Evolutionary conservation across 2,113 vertebrate species (phyloP).

Genomic region (Limnothrissa miodon): DNA sequence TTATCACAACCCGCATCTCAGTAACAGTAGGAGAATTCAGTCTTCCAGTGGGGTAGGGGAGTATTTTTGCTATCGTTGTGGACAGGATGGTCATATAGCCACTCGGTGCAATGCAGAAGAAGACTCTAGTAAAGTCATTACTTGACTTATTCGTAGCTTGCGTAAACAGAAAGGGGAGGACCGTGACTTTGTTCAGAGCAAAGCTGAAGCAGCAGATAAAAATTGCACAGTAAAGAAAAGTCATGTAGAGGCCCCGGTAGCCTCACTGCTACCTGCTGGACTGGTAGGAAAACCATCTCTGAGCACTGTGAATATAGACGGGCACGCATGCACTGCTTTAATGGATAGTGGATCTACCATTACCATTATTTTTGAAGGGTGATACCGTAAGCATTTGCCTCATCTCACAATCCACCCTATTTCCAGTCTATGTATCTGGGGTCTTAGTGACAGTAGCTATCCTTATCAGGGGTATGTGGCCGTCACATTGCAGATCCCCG

Average conservation of each 20-base stretch:
- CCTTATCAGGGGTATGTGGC: neutral
- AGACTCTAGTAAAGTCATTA: neutral
- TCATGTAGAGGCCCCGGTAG: neutral
- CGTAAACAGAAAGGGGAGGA: neutral
- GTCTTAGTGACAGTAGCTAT: neutral
- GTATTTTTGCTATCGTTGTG: neutral
- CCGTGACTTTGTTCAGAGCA: neutral
- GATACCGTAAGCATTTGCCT: neutral
- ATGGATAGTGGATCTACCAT: conserved; percentile 3
- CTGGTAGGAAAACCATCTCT: neutral
- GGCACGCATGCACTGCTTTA: neutral
- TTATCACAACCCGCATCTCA: neutral
- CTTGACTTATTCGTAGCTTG: neutral
- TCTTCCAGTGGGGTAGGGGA: neutral
- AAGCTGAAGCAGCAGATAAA: neutral
- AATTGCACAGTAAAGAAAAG: neutral
- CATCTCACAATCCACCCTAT: neutral
- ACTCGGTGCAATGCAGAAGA: neutral
- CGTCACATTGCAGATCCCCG: neutral
- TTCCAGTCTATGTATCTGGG: neutral
- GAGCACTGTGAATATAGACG: neutral
- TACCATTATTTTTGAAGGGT: neutral
- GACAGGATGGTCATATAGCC: neutral
- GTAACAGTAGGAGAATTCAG: neutral
- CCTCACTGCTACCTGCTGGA: neutral